phyloP scores from a whole-genome alignment of 1,140 invertebrate species.

The Penaeus japonicus region DNA sequence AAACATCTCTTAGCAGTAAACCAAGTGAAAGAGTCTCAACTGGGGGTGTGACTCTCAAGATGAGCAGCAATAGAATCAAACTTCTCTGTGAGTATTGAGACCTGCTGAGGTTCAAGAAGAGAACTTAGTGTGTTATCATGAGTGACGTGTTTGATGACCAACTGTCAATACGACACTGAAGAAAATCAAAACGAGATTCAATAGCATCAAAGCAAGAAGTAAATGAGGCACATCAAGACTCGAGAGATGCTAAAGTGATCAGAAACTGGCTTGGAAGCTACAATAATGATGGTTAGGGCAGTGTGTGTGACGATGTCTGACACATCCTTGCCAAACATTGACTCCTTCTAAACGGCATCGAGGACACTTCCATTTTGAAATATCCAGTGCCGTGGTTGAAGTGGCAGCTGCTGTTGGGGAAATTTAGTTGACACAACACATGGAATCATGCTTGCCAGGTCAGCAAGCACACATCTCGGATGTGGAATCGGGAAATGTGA shows the following conservation, averaged over 20 bases:
- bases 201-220: neutral
- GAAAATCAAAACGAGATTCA: neutral
- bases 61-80: neutral
- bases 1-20: neutral
- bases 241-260: neutral
- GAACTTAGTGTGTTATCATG: neutral
- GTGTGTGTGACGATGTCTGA: neutral
- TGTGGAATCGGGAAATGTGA: neutral
- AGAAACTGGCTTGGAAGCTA: neutral
- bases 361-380: neutral
- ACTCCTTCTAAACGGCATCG: conserved; percentile 1
- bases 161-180: neutral
- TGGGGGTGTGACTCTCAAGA: neutral
- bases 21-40: neutral
- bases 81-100: neutral
- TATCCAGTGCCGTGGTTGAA: neutral
- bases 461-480: conserved; percentile 6
- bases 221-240: neutral
- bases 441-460: neutral
- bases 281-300: neutral
- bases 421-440: neutral
- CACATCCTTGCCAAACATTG: neutral
- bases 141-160: neutral
- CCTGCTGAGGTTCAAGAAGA: neutral
- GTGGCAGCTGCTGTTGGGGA: neutral